Evolutionary conservation across 1,140 invertebrate genomes (phyloP).

Genomic region (Papilio machaon): DNA sequence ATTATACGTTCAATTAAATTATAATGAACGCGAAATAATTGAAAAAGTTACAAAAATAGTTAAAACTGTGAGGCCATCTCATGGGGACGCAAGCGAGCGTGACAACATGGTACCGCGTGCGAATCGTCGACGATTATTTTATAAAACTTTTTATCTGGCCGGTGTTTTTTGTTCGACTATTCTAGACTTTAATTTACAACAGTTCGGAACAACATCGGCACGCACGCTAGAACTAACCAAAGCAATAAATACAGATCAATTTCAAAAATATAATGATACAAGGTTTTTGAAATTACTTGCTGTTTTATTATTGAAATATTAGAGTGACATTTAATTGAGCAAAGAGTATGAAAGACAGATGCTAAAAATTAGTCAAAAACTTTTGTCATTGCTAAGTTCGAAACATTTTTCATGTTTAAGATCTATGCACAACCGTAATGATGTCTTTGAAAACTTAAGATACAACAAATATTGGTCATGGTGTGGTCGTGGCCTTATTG

Average conservation of each 20-base stretch:
- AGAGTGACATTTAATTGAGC: background rate
- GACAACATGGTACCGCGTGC: slow-evolving; percentile 43
- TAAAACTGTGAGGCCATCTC: slow-evolving; percentile 47
- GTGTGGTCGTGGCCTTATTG: slow-evolving; percentile 33
- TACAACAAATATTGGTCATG: slow-evolving; percentile 25
- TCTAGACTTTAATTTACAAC: slow-evolving; percentile 25
- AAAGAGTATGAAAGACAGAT: background rate
- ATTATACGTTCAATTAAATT: slow-evolving; percentile 19
- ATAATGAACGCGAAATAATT: slow-evolving; percentile 34
- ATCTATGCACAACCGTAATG: background rate
- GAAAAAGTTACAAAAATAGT: slow-evolving; percentile 28
- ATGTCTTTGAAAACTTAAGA: slow-evolving; percentile 5
- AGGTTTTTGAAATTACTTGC: background rate
- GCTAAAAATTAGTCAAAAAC: background rate
- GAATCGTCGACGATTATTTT: slow-evolving; percentile 36
- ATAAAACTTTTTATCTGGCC: slow-evolving; percentile 36
- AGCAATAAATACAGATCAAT: background rate
- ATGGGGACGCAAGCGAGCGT: slow-evolving; percentile 43
- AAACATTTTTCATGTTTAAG: background rate
- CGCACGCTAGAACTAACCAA: background rate
- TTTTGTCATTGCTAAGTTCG: background rate
- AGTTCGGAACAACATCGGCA: background rate
- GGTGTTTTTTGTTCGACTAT: slow-evolving; percentile 28
- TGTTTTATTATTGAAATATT: background rate
- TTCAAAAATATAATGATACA: background rate